Conservation (phyloP, 2,888 invertebrate species). For the Clusia tigrina region DNA sequence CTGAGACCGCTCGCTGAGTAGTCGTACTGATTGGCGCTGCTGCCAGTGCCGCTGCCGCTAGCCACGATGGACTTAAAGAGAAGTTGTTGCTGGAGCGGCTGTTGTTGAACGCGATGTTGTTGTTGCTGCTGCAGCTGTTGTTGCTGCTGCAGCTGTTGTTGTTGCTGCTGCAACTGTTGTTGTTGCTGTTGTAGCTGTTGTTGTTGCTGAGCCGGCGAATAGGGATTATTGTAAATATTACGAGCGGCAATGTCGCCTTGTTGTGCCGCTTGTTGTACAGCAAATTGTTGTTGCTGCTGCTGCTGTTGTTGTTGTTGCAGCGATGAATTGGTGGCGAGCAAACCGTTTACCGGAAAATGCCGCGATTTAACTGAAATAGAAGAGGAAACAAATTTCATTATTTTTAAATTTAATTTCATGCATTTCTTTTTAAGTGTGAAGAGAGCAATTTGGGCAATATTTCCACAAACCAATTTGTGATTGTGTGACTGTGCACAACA, state of each 20-base stretch:
- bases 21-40: slow-evolving; percentile 59
- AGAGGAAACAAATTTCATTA: slow-evolving; percentile 9
- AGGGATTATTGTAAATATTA: no score
- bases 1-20: slow-evolving; percentile 52
- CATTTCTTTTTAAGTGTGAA: no score
- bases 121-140: slow-evolving; percentile 37
- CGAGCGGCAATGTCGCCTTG: no score
- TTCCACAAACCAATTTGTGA: no score
- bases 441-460: no score
- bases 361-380: slow-evolving; percentile 75
- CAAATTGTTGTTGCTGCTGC: no score
- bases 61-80: slow-evolving; percentile 56
- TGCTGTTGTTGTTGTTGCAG: slow-evolving; percentile 39
- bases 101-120: slow-evolving; percentile 39
- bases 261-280: no score
- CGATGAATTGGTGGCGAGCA: no score
- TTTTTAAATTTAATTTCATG: background rate
- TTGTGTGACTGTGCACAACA: no score
- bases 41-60: slow-evolving; percentile 40
- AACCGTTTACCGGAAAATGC: slow-evolving; percentile 73
- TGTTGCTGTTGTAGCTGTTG: slow-evolving; percentile 39
- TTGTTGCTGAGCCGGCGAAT: slow-evolving; percentile 38
- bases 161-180: slow-evolving; percentile 39
- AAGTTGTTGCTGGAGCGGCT: slow-evolving; percentile 46
- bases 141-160: slow-evolving; percentile 41